A percentile compares a stretch with the other conserved stretches of the same genome.
Evolutionary conservation across 1,140 invertebrate genomes (phyloP).

Genomic region (Anadara kagoshimensis): DNA sequence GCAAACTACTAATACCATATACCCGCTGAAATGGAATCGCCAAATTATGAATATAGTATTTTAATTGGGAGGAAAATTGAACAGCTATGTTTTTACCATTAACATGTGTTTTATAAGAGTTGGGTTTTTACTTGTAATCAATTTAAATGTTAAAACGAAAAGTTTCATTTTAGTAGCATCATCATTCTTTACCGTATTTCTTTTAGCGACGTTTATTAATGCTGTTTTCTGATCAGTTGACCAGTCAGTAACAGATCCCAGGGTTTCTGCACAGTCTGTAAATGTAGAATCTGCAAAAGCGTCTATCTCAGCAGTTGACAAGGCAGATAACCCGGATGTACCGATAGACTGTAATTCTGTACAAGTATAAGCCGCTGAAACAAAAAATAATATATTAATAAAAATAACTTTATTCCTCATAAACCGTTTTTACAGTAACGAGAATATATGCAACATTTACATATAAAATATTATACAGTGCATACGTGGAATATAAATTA

Average conservation of each 20-base stretch:
- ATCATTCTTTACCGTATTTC: conserved; percentile 15
- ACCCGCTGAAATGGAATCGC: too few species aligned
- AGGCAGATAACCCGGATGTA: conserved; percentile 11
- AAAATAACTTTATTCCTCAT: too few species aligned
- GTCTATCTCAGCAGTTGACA: conserved; percentile 9
- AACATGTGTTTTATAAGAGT: background rate
- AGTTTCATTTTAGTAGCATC: background rate
- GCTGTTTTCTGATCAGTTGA: conserved; percentile 6
- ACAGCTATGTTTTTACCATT: background rate
- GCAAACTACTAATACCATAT: too few species aligned
- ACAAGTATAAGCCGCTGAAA: conserved; percentile 13
- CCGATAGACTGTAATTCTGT: conserved; percentile 10
- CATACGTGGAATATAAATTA: background rate
- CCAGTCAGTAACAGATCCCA: conserved; percentile 22
- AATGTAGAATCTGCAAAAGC: conserved; percentile 16
- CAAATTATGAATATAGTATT: too few species aligned
- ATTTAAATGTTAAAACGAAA: background rate
- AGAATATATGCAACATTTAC: background rate
- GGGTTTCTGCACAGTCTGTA: conserved; percentile 10
- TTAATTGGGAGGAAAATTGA: too few species aligned
- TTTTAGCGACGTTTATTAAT: conserved; percentile 8
- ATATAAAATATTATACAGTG: background rate
- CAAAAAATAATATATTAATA: background rate
- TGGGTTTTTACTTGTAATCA: too few species aligned
- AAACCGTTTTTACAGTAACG: background rate